Base-by-base conservation (phyloP, 2,113 vertebrate species). In the Cinclus cinclus region DNA sequence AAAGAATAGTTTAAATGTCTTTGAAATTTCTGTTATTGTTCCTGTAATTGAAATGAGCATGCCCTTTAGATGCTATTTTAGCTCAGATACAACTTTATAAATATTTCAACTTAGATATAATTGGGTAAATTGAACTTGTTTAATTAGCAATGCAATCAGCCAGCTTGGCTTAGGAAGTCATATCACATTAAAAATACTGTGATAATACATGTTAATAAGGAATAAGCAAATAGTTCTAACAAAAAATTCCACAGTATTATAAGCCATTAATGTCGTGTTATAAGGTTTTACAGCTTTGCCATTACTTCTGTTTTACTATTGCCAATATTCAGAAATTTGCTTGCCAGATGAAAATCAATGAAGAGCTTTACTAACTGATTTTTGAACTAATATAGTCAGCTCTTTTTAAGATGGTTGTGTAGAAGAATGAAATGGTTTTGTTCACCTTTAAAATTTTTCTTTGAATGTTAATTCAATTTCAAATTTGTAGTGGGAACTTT, bases 71-170 rank as follows among this genome's bases (percentile, higher is more conserved):
- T 96, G 95, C 89, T 97, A 97, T 97, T 98, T 98, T 95, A 96
- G 58, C 68, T 96, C 95, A 94, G 60, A 74, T 95, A 78, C 69
- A 95, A 90, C 74, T 97, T 97, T 93, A 97, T 97, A 98, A 98
- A 96, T 97, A 97, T 98, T 98, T 98, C 96, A 98, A 77, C 59
- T 96, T 95, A 96, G 69, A 83, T 91, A 89, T 96, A 97, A 98
- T 97, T 97, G 97, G 90, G 81, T 96, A 97, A 98, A 98, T 97
- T 97, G 83, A 90, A 96, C 74, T 90, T 96, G 60, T 96, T 97
- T 96, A 96, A 97, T 97, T 97, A 97, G 77, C 95, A 96, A 77
- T 96, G 82, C 75, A 97, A 96, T 97, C 96, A 97, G 44, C 79
- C n/a, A 39, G 28, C 90, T 47, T 91, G 88, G 53, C 28, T 96